phyloP scores from a whole-genome alignment of 2,113 vertebrate genomes.

The Dicrurus megarhynchus region DNA sequence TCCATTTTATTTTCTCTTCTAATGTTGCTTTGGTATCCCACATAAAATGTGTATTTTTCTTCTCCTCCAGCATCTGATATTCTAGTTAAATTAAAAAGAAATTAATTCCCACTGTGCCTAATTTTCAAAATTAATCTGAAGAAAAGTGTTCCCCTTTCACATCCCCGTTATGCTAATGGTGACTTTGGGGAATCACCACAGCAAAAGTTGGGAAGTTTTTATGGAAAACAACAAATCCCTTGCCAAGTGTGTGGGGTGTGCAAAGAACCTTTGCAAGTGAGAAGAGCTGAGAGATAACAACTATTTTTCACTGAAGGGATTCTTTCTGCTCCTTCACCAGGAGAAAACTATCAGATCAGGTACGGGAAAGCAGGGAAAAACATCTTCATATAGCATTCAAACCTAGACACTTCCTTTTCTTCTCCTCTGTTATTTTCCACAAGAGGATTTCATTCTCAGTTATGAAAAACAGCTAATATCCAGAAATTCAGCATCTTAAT shows the following conservation, averaged over 20 bases:
- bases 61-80: slow-evolving; percentile 39
- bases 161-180: neutral
- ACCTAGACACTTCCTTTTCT: neutral
- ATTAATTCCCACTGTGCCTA: slow-evolving; percentile 33
- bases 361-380: neutral
- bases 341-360: neutral
- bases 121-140: slow-evolving; percentile 60
- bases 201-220: neutral
- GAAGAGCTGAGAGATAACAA: neutral
- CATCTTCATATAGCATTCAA: rapidly evolving
- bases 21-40: neutral
- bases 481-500: neutral
- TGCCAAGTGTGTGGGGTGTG: neutral
- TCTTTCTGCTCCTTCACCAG: neutral
- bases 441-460: neutral
- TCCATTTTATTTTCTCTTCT: neutral
- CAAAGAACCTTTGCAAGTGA: neutral
- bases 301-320: neutral
- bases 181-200: slow-evolving; percentile 27
- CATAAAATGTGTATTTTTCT: neutral
- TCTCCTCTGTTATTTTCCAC: neutral
- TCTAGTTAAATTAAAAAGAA: slow-evolving; percentile 36
- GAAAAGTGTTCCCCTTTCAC: neutral
- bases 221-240: neutral
- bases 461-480: neutral